A percentile compares a stretch with the other conserved stretches of the same genome.
phyloP scores from a whole-genome alignment of 1,140 invertebrate genomes.

The Ptiloglossa arizonensis region DNA sequence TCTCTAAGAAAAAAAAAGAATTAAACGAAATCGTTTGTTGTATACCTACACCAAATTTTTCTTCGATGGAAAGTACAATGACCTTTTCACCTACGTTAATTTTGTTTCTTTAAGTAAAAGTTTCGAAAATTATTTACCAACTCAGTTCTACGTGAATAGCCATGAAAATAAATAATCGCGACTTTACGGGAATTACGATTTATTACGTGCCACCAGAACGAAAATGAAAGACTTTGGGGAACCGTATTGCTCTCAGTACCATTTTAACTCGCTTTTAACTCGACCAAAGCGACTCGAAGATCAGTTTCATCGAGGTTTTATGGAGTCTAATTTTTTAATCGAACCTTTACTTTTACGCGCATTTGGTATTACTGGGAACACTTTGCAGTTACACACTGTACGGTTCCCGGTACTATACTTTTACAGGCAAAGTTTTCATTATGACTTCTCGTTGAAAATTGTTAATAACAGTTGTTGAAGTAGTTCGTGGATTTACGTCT shows the following conservation, averaged over 20 bases:
- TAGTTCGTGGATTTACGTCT: too few species aligned
- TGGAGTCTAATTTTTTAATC: conserved; percentile 6
- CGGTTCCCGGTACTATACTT: neutral
- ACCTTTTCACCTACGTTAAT: too few species aligned
- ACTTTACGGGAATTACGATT: neutral
- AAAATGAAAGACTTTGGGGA: conserved; percentile 25
- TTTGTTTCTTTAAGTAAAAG: too few species aligned
- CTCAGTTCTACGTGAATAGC: too few species aligned
- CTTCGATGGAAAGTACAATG: too few species aligned
- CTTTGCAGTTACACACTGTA: neutral
- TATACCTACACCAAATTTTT: too few species aligned
- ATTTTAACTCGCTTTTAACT: conserved; percentile 18
- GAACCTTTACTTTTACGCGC: neutral
- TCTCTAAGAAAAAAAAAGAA: too few species aligned
- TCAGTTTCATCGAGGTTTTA: neutral
- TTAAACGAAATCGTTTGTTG: too few species aligned
- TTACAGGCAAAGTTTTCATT: too few species aligned
- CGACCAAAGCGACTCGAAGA: neutral
- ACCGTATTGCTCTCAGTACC: too few species aligned
- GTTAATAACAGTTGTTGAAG: neutral
- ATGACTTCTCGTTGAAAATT: neutral
- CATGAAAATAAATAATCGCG: too few species aligned
- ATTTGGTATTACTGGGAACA: neutral
- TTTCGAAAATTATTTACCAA: too few species aligned
- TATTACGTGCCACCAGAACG: conserved; percentile 8